A percentile compares a stretch with the other conserved stretches of the same genome.
Evolutionary conservation across 2,113 vertebrate species (phyloP).

Genomic region (Gavia stellata): DNA sequence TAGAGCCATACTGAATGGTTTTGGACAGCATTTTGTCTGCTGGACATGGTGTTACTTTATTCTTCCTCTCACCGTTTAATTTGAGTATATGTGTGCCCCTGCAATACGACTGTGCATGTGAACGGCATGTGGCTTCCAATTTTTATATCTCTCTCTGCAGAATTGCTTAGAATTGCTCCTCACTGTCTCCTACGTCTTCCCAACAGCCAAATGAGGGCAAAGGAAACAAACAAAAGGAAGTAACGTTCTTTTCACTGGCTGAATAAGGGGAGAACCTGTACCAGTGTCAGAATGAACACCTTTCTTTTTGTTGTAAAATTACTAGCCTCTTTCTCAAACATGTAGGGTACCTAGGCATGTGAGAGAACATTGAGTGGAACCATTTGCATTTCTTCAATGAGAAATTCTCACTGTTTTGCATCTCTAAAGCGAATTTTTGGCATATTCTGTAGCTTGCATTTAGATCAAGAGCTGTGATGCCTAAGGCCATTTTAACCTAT

Average conservation of each 20-base stretch:
- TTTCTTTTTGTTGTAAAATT: not conserved
- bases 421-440: not conserved
- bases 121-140: not conserved
- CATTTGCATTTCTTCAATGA: conserved; percentile 5
- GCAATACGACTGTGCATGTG: not conserved
- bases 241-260: not conserved
- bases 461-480: not conserved
- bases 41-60: not conserved
- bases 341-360: not conserved
- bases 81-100: not conserved
- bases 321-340: not conserved
- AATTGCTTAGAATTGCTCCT: not conserved
- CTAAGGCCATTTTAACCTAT: not conserved
- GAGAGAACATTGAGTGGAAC: not conserved
- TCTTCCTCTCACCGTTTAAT: not conserved
- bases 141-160: not conserved
- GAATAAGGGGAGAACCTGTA: not conserved
- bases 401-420: not conserved
- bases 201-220: not conserved
- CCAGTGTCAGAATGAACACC: not conserved
- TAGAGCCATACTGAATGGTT: not conserved
- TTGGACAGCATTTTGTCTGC: not conserved
- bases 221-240: no score
- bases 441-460: not conserved
- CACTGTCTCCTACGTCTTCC: not conserved